Percentiles rank a stretch among this genome's conserved stretches.
phyloP scores from a whole-genome alignment of 2,113 vertebrate genomes.

The Pteronura brasiliensis region DNA sequence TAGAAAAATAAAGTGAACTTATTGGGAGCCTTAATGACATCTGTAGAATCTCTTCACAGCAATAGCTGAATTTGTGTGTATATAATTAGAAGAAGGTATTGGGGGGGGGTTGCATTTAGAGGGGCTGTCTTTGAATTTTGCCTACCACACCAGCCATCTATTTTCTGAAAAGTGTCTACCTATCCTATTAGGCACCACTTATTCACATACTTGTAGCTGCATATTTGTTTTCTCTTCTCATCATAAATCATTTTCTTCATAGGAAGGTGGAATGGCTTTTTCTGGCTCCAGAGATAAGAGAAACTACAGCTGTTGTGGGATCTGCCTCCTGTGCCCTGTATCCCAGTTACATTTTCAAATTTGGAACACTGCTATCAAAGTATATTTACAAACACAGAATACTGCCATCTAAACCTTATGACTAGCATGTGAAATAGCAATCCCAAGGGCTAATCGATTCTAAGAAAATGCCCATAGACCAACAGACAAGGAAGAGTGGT shows the following conservation, averaged over 20 bases:
- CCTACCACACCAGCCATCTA: background rate
- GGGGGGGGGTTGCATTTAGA: background rate
- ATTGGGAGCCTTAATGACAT: background rate
- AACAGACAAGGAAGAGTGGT: background rate
- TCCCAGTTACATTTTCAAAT: background rate
- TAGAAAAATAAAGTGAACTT: background rate
- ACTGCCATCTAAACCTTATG: background rate
- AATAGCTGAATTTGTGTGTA: background rate
- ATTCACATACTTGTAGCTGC: background rate
- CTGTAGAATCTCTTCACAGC: background rate
- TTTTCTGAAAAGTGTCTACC: background rate
- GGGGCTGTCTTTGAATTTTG: background rate
- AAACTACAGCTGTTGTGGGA: rapidly evolving
- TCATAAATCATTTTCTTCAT: background rate
- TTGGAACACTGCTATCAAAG: background rate
- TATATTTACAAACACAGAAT: background rate
- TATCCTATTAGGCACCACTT: background rate
- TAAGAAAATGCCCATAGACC: no score
- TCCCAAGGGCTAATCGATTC: background rate
- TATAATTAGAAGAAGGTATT: background rate
- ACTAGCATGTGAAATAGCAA: background rate
- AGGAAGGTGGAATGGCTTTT: background rate
- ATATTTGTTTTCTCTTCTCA: background rate
- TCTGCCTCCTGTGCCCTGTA: rapidly evolving
- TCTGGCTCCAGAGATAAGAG: background rate